phyloP scores from a whole-genome alignment of 2,113 vertebrate genomes.

The Tylochromis polylepis region DNA sequence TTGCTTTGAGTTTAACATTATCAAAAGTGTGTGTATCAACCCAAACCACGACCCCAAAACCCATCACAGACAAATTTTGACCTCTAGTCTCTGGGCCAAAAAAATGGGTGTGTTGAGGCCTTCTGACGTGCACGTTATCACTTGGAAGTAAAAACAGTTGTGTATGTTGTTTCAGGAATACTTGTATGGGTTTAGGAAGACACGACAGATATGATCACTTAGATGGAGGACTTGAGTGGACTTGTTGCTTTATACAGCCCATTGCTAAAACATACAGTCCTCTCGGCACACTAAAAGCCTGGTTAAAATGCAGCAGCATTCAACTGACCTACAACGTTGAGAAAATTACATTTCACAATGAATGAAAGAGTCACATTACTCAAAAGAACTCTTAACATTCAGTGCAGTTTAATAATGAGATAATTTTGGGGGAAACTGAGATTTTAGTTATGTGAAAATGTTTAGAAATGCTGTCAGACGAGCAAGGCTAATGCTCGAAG shows the following conservation, averaged over 20 bases:
- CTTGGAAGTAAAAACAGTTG: background rate
- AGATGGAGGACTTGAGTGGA: background rate
- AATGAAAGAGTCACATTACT: background rate
- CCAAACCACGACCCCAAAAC: background rate
- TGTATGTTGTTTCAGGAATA: background rate
- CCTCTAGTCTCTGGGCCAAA: background rate
- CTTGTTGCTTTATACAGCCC: background rate
- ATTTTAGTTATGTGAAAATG: background rate
- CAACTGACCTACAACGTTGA: background rate
- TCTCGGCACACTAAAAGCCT: background rate
- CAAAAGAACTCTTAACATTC: background rate
- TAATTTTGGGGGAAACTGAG: background rate
- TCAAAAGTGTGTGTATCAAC: background rate
- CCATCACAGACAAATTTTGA: background rate
- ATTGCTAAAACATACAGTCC: background rate
- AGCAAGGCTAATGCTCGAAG: background rate
- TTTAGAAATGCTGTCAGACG: background rate
- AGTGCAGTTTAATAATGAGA: background rate
- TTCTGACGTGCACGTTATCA: background rate
- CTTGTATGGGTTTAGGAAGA: background rate
- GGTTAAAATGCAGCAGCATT: background rate
- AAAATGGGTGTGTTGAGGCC: background rate
- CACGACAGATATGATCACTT: background rate
- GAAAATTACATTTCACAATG: background rate
- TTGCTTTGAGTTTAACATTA: rapidly evolving